phyloP scores from a whole-genome alignment of 2,797 vertebrate genomes.

The Gymnoscopelus braueri region DNA sequence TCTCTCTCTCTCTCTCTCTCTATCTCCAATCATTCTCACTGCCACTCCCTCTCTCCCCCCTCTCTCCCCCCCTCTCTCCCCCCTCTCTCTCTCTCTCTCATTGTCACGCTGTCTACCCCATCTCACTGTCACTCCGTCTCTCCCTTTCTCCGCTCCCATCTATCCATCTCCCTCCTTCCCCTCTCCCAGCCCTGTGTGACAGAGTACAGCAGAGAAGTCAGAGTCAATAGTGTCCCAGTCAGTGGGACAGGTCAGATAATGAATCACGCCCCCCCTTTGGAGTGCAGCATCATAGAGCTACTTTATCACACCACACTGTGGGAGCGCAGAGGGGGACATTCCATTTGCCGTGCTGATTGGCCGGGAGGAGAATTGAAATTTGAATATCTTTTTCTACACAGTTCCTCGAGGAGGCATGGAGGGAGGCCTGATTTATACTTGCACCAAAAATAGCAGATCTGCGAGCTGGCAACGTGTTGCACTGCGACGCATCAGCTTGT shows the following conservation, averaged over 20 bases:
- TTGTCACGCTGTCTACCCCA: constrained; percentile 13
- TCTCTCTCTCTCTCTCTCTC: constrained; percentile 1
- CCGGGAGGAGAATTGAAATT: too few species aligned
- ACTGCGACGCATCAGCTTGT: too few species aligned
- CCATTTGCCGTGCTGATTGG: neutral
- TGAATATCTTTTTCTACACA: too few species aligned
- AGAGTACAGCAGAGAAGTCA: constrained; percentile 53
- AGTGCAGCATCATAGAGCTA: constrained; percentile 52
- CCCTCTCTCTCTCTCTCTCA: constrained; percentile 5
- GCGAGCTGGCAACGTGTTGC: too few species aligned
- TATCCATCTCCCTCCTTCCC: constrained; percentile 48
- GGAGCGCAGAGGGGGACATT: constrained; percentile 40
- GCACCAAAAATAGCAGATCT: too few species aligned
- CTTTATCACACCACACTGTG: constrained; percentile 54
- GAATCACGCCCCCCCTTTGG: constrained; percentile 46
- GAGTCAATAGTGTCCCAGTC: constrained; percentile 60
- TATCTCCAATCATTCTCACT: neutral
- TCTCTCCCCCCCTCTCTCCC: constrained; percentile 6
- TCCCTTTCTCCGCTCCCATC: constrained; percentile 47
- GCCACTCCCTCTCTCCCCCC: neutral
- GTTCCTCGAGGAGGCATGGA: too few species aligned
- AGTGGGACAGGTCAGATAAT: constrained; percentile 58
- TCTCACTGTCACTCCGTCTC: constrained; percentile 24
- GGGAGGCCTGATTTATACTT: too few species aligned
- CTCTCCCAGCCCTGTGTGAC: constrained; percentile 35